A percentile compares a stretch with the other conserved stretches of the same genome.
Evolutionary conservation across 2,797 vertebrate species (phyloP).

Genomic region (Pangasius macronema): DNA sequence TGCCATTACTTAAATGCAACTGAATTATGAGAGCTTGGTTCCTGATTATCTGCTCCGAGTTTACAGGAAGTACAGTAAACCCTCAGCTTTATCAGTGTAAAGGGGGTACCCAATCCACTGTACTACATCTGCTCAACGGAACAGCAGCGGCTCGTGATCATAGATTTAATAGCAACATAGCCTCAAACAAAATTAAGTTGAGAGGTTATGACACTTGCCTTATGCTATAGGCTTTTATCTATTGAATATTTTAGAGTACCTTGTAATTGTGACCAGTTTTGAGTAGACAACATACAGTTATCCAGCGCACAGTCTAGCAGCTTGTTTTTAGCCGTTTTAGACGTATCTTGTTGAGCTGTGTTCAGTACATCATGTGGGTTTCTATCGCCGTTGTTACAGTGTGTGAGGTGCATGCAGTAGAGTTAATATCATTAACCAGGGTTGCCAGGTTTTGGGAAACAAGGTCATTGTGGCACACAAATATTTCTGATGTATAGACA

Average conservation of each 20-base stretch:
- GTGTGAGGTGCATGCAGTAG: neutral
- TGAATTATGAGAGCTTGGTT: constrained; percentile 33
- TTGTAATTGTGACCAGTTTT: neutral
- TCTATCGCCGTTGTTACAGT: neutral
- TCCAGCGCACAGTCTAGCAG: neutral
- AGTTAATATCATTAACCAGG: neutral
- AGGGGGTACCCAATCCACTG: neutral
- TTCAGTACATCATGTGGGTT: neutral
- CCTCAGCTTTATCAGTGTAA: neutral
- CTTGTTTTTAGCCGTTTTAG: neutral
- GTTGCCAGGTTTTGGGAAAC: neutral
- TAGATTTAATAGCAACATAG: neutral
- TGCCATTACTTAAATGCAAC: constrained; percentile 33
- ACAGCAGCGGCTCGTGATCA: neutral
- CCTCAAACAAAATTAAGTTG: neutral
- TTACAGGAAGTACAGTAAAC: neutral
- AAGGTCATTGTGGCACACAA: neutral
- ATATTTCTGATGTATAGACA: neutral
- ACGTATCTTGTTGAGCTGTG: neutral
- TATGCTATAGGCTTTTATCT: neutral
- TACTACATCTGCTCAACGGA: neutral
- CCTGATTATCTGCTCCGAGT: neutral
- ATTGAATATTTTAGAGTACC: neutral
- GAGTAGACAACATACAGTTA: neutral
- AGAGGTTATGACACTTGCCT: neutral